phyloP scores from a whole-genome alignment of 2,113 vertebrate species.

The human region DNA sequence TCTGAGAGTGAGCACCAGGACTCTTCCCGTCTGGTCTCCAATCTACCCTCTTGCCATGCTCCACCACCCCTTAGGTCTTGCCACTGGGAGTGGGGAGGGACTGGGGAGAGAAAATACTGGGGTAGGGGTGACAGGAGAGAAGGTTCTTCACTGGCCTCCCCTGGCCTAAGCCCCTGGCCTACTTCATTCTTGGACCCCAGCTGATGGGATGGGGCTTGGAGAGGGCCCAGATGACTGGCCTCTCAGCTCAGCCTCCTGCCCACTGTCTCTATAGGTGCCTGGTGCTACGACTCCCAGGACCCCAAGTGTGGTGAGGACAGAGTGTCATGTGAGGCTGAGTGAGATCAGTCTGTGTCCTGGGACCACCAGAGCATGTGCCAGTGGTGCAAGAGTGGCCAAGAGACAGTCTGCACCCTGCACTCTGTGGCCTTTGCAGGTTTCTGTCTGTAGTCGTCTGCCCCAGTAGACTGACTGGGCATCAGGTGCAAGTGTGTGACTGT shows the following conservation, averaged over 20 bases:
- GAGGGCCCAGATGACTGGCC: too few relatives aligned
- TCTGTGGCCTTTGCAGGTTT: neutral
- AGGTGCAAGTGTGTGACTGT: neutral
- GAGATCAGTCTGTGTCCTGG: neutral
- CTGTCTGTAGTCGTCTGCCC: neutral
- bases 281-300: slow-evolving; percentile 82
- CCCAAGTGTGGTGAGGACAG: slow-evolving; percentile 78
- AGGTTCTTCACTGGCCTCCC: neutral
- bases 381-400: neutral
- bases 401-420: neutral
- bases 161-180: neutral
- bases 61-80: neutral
- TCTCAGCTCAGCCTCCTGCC: neutral
- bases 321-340: rapidly evolving
- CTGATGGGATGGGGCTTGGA: neutral
- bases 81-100: too few relatives aligned
- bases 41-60: neutral
- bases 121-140: neutral
- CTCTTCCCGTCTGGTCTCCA: neutral
- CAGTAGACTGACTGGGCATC: neutral
- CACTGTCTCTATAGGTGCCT: slow-evolving; percentile 48
- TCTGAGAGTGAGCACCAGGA: neutral
- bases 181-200: neutral
- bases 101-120: neutral
- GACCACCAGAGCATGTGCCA: neutral